Conservation (phyloP, 2,797 vertebrate species). For the Eospalax fontanierii region DNA sequence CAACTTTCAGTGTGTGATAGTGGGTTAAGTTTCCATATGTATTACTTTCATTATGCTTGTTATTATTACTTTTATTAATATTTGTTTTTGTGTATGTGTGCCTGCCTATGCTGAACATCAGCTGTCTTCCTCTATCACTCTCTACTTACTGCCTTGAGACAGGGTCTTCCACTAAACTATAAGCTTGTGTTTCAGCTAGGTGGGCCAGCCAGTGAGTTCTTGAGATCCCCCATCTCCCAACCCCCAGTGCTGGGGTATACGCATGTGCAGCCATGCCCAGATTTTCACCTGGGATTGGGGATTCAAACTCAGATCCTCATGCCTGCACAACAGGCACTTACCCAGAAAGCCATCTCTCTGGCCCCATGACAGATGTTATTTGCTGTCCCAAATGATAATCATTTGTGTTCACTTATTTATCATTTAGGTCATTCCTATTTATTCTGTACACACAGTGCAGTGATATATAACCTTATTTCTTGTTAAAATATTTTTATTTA, state of each 20-base stretch:
- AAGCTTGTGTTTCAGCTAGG: neutral
- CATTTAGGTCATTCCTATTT: constrained; percentile 15
- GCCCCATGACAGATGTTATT: neutral
- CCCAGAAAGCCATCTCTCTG: neutral
- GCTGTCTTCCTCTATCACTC: no score
- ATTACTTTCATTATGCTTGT: neutral
- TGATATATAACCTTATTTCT: neutral
- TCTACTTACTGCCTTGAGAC: neutral
- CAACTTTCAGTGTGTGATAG: neutral
- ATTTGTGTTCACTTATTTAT: constrained; percentile 24
- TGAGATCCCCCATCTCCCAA: neutral
- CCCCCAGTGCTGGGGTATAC: neutral
- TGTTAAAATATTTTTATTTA: neutral
- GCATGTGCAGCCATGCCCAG: neutral
- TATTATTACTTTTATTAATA: no score
- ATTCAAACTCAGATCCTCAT: neutral
- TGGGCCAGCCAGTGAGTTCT: neutral
- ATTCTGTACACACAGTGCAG: neutral
- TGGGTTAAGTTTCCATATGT: neutral
- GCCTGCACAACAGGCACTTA: neutral
- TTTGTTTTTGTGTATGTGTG: neutral
- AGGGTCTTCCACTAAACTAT: neutral
- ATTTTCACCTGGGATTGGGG: neutral
- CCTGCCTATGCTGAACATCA: neutral
- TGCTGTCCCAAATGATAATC: neutral